Base-by-base conservation (phyloP, 2,888 invertebrate genomes). In the Unio pictorum region DNA sequence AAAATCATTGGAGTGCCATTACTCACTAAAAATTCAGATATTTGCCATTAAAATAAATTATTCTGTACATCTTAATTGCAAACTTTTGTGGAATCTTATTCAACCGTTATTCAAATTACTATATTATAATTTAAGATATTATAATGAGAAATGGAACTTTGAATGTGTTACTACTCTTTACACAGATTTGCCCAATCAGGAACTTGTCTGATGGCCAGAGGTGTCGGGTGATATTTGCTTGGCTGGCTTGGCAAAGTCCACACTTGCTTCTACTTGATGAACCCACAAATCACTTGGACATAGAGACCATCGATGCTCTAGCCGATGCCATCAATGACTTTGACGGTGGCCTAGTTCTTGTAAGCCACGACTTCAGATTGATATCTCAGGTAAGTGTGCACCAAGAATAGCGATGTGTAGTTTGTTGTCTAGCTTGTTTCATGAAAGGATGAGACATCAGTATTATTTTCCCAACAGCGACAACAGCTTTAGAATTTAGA, bases 331-430 rank as follows among this genome's bases (percentile, higher is more conserved):
- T 99, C 85, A 98, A 96, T 89, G 96, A 97, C 87, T 99, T 98
- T 89, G 96, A 97, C n/a, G 99, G 99, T 61, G 99, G 99, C 80
- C 95, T 99, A 95, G 96, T 99, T 78, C 93, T 99, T 34, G 99
- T 99, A 86, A 98, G 97, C 91, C 99, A 99, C 95, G 99, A 99
- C 93, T 99, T 99, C 93, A 93, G 99, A 90, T 94, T 99, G 68
- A 99, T 99, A 78, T 97, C 95, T 91, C 99, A 99, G 94, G 98
- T 98, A 20, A 56, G 45, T 45, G 45, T 45, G 45, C 45, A 45
- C 11, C 11, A 34, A 28, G 6, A 6, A n/a, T 17, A 28, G 17
- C 20, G 1, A 17, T 17, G 59, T 18, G 17, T 15, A 15, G 15
- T 17, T 26, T n/a, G 4, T n/a, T 64, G 26, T 5, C 45, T 45